Evolutionary conservation across 1,140 invertebrate genomes (phyloP).

Genomic region (Hermetia illucens): DNA sequence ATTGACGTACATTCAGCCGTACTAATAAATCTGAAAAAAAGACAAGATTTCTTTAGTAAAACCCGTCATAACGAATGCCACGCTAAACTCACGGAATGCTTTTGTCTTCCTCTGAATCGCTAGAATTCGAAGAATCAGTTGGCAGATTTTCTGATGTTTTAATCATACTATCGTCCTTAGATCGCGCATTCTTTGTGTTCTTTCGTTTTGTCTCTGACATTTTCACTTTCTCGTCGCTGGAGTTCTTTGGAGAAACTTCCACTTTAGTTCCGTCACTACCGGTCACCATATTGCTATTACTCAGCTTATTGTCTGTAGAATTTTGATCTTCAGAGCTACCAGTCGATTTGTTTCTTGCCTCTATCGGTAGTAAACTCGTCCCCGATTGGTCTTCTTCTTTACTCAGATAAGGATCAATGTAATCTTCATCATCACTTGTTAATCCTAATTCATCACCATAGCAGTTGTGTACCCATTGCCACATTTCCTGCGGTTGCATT

Average conservation of each 20-base stretch:
- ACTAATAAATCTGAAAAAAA: constrained; percentile 28
- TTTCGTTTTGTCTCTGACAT: constrained; percentile 19
- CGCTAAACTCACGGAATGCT: constrained; percentile 28
- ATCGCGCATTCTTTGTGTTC: constrained; percentile 17
- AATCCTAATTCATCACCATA: constrained; percentile 88
- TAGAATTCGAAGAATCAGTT: constrained; percentile 68
- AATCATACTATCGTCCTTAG: constrained; percentile 14
- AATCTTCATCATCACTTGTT: constrained; percentile 87
- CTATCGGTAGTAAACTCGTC: background rate
- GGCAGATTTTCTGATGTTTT: constrained; percentile 32
- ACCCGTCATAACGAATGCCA: constrained; percentile 4
- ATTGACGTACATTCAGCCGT: constrained; percentile 43
- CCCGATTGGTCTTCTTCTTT: background rate
- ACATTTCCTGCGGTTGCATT: constrained; percentile 74
- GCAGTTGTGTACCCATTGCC: constrained; percentile 73
- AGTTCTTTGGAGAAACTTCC: constrained; percentile 9
- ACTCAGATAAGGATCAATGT: constrained; percentile 36
- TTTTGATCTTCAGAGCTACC: background rate
- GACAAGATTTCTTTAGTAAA: constrained; percentile 1
- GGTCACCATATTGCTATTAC: constrained; percentile 1
- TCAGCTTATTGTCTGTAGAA: constrained; percentile 5
- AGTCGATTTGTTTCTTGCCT: background rate
- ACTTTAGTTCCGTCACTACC: constrained; percentile 8
- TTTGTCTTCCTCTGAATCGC: constrained; percentile 63
- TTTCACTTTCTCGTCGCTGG: constrained; percentile 2